Conservation (phyloP, 2,113 vertebrate genomes). For the Pseudopodoces humilis region DNA sequence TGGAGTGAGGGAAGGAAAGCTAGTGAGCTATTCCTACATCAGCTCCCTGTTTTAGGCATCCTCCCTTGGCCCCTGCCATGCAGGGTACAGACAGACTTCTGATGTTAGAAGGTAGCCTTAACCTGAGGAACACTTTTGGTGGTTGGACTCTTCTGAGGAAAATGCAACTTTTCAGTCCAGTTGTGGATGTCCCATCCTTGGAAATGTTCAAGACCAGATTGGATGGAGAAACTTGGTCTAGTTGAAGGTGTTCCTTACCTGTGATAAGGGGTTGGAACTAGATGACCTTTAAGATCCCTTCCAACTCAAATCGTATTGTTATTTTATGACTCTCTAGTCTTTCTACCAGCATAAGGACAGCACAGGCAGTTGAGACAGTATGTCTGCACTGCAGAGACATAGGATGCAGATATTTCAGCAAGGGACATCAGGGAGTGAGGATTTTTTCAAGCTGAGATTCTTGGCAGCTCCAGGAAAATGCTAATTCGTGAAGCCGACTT, state of each 20-base stretch:
- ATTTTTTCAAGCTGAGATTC: background rate
- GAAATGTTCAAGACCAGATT: background rate
- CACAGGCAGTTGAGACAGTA: rapidly evolving
- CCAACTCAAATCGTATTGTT: background rate
- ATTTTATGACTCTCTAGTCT: background rate
- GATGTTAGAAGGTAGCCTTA: background rate
- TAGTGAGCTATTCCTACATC: rapidly evolving
- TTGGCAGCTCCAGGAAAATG: background rate
- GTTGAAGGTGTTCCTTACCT: background rate
- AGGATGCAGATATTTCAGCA: background rate
- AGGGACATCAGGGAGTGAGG: background rate
- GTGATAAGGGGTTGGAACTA: background rate
- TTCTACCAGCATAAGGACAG: background rate
- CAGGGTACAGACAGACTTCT: background rate
- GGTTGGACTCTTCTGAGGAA: background rate
- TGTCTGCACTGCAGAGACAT: rapidly evolving
- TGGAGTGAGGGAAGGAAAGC: background rate
- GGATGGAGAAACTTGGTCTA: background rate
- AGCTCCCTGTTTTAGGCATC: background rate
- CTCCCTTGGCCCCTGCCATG: background rate
- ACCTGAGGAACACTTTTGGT: background rate
- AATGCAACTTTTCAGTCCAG: background rate
- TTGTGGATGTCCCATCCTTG: background rate
- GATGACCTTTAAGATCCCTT: background rate
- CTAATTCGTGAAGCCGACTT: background rate